Evolutionary conservation across 2,113 vertebrate species (phyloP).

Genomic region (Oreotrochilus melanogaster): DNA sequence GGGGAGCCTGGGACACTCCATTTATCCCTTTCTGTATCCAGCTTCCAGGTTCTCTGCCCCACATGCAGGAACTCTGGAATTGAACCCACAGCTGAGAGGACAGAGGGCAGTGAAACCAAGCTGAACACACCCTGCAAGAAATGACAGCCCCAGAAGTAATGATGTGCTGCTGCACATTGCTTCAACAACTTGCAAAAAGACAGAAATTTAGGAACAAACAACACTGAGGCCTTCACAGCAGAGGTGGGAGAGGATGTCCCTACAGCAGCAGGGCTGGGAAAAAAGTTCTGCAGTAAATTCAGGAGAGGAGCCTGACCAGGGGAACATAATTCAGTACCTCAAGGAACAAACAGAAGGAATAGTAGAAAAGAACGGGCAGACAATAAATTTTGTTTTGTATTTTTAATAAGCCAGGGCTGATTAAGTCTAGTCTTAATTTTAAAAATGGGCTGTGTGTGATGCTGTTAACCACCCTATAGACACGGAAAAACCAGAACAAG

Average conservation of each 20-base stretch:
- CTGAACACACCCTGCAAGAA: background rate
- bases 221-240: background rate
- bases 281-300: background rate
- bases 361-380: background rate
- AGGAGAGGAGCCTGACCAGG: background rate
- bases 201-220: background rate
- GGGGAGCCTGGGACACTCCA: background rate
- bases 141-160: background rate
- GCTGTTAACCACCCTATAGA: accelerated
- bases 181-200: background rate
- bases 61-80: accelerated
- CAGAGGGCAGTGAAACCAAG: background rate
- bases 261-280: background rate
- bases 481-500: background rate
- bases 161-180: background rate
- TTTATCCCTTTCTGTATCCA: background rate
- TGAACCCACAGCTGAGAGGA: background rate
- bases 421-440: background rate
- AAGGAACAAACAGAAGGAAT: background rate
- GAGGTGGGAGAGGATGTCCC: background rate
- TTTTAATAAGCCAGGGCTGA: background rate
- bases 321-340: background rate
- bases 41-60: background rate
- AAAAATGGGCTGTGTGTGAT: background rate
- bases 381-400: background rate